Evolutionary conservation across 2,113 vertebrate species (phyloP).

Genomic region (Malurus elegans): DNA sequence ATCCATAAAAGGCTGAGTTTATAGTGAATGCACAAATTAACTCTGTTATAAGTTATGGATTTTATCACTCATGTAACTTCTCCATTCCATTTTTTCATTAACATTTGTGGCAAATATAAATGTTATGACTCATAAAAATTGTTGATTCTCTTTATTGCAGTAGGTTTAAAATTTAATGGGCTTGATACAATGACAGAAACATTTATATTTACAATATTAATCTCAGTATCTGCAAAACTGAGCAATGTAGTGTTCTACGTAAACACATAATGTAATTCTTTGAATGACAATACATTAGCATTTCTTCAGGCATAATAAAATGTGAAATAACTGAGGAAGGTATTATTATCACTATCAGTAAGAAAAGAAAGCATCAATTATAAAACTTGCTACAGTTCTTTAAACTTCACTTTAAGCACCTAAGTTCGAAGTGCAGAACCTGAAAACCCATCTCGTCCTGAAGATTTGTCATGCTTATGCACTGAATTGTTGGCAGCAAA

Average conservation of each 20-base stretch:
- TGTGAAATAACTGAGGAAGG: background rate
- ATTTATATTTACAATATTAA: background rate
- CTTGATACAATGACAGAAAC: background rate
- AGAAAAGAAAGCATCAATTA: background rate
- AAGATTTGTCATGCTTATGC: accelerated
- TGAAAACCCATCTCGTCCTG: background rate
- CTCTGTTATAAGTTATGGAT: background rate
- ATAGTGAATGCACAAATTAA: background rate
- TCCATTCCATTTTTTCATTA: background rate
- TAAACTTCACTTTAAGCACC: background rate
- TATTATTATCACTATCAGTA: background rate
- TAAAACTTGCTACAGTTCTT: background rate
- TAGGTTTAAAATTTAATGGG: background rate
- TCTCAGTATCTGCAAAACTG: background rate
- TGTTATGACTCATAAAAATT: background rate
- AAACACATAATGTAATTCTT: background rate
- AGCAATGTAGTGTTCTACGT: background rate
- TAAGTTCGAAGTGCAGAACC: background rate
- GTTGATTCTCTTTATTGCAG: background rate
- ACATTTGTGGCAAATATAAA: background rate
- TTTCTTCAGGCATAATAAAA: background rate
- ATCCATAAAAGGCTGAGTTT: background rate
- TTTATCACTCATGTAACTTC: background rate
- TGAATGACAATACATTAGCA: background rate
- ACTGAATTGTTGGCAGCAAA: background rate